Evolutionary conservation across 2,113 vertebrate genomes (phyloP).

Genomic region (Grallaria varia): DNA sequence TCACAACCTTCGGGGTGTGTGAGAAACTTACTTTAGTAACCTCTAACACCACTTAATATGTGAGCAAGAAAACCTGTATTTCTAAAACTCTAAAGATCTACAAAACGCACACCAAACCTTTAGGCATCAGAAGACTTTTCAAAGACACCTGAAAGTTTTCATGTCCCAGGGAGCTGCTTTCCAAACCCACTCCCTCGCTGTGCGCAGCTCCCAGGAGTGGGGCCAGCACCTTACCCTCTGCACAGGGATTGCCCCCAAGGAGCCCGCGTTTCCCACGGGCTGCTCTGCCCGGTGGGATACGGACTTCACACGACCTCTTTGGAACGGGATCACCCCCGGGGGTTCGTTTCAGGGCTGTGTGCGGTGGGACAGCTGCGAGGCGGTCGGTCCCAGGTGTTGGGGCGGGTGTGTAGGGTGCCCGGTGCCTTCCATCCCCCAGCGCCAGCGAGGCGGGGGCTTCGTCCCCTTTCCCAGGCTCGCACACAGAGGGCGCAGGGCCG

Average conservation of each 20-base stretch:
- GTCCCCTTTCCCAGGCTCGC: rapidly evolving
- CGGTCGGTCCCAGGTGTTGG: neutral
- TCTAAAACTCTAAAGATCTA: no score
- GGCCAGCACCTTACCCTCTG: rapidly evolving
- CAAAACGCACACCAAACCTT: no score
- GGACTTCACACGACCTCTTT: rapidly evolving
- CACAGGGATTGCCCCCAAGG: rapidly evolving
- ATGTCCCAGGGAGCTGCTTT: neutral
- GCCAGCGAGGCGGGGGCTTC: rapidly evolving
- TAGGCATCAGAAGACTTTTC: no score
- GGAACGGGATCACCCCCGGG: neutral
- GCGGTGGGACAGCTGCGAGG: neutral
- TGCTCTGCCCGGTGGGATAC: rapidly evolving
- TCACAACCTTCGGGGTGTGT: no score
- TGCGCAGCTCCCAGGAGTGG: neutral
- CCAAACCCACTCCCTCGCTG: rapidly evolving
- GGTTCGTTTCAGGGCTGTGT: rapidly evolving
- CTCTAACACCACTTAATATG: no score
- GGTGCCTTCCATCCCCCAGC: rapidly evolving
- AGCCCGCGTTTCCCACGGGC: rapidly evolving
- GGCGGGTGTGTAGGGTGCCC: rapidly evolving
- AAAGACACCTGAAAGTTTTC: neutral
- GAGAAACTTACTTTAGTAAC: no score
- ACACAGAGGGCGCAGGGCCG: neutral
- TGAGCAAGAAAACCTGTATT: no score